phyloP scores from a whole-genome alignment of 2,888 invertebrate genomes.

The Congeria kusceri region DNA sequence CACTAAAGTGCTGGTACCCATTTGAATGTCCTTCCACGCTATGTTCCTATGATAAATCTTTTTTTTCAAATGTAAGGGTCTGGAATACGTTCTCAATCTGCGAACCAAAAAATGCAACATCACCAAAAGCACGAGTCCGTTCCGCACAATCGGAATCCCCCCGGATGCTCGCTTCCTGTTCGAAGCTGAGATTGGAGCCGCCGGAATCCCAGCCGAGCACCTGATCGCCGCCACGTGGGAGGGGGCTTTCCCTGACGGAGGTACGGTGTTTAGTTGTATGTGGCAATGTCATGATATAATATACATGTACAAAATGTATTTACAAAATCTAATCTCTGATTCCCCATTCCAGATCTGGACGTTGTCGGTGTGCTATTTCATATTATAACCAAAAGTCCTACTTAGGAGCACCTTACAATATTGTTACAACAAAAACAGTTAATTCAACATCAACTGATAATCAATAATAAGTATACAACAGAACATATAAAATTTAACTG shows the following conservation, averaged over 20 bases:
- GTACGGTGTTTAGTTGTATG: slow-evolving; percentile 15
- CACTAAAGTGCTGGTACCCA: no score
- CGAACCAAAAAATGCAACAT: slow-evolving; percentile 62
- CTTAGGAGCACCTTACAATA: no score
- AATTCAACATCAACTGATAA: no score
- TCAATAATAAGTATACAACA: no score
- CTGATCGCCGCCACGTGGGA: slow-evolving; percentile 46
- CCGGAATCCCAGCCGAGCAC: slow-evolving; percentile 48
- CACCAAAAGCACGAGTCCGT: slow-evolving; percentile 38
- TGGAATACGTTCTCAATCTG: slow-evolving; percentile 62
- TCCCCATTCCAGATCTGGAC: no score
- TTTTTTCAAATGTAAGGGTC: slow-evolving; percentile 33
- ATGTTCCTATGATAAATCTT: no score
- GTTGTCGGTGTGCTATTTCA: no score
- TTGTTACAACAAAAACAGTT: no score
- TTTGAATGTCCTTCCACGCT: no score
- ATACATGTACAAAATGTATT: no score
- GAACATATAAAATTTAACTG: not conserved
- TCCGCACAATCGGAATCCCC: slow-evolving; percentile 53
- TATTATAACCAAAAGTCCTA: no score
- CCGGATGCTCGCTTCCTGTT: slow-evolving; percentile 52
- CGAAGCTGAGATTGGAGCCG: slow-evolving; percentile 50
- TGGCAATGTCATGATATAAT: not conserved
- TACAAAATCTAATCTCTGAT: no score
- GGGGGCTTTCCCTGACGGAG: slow-evolving; percentile 39